phyloP scores from a whole-genome alignment of 2,888 invertebrate species.

The Callyntrura sp. region DNA sequence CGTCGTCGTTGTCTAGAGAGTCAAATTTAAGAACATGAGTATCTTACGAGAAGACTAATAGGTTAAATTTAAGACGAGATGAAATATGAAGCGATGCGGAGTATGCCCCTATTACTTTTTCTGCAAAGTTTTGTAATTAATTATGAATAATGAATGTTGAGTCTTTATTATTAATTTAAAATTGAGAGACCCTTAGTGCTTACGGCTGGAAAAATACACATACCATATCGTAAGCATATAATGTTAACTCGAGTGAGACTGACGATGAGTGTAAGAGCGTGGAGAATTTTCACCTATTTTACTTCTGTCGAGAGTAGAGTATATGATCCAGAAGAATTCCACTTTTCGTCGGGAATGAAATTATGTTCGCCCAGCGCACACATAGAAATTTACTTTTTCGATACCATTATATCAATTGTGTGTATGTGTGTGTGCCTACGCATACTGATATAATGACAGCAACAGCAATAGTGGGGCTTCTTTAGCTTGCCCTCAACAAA shows the following conservation, averaged over 20 bases:
- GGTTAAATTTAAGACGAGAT: slow-evolving; percentile 47
- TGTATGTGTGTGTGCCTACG: no score
- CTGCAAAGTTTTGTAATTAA: slow-evolving; percentile 65
- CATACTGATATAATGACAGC: no score
- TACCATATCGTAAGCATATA: slow-evolving; percentile 15
- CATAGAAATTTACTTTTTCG: not conserved
- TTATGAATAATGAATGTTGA: slow-evolving; percentile 74
- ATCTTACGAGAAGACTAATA: slow-evolving; percentile 53
- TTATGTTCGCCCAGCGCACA: slow-evolving; percentile 22
- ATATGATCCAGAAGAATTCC: slow-evolving; percentile 72
- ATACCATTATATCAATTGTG: not conserved
- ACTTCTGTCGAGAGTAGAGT: not conserved
- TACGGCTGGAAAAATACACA: slow-evolving; percentile 6
- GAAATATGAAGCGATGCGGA: slow-evolving; percentile 52
- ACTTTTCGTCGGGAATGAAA: slow-evolving; percentile 53
- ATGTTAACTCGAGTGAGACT: not conserved
- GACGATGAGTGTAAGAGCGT: not conserved
- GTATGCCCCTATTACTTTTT: slow-evolving; percentile 48
- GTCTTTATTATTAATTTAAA: slow-evolving; percentile 69
- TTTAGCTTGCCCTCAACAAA: not conserved
- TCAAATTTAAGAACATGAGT: slow-evolving; percentile 49
- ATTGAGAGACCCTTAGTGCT: slow-evolving; percentile 57
- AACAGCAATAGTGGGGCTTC: not conserved
- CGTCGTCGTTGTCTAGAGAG: slow-evolving; percentile 5
- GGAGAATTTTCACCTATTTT: slow-evolving; percentile 56